Conservation (phyloP, 2,888 invertebrate species). For the Andrena minutula region DNA sequence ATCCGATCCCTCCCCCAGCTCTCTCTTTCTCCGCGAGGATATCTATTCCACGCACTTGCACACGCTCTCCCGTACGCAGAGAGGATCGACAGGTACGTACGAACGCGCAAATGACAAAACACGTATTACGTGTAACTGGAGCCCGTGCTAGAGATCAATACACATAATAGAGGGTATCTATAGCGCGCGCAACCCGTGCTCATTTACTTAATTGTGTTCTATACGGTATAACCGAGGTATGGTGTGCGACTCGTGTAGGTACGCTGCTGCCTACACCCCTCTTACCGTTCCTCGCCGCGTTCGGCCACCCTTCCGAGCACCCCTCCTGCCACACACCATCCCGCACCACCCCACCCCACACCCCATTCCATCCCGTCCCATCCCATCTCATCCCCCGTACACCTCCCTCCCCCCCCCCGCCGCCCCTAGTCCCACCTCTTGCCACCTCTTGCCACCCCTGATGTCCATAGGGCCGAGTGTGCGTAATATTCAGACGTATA, state of each 20-base stretch:
- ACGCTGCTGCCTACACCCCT: constrained; percentile 67
- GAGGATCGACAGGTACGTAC: constrained; percentile 74
- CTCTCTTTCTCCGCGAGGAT: constrained; percentile 46
- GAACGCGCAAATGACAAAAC: constrained; percentile 83
- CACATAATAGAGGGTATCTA: constrained; percentile 84
- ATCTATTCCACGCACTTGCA: constrained; percentile 69
- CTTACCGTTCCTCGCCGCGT: constrained; percentile 47
- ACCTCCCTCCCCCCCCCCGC: constrained; percentile 8
- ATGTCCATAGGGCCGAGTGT: constrained; percentile 75
- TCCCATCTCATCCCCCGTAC: constrained; percentile 15
- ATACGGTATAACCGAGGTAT: constrained; percentile 79
- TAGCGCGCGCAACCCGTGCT: constrained; percentile 84
- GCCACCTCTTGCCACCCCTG: constrained; percentile 49
- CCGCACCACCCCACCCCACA: constrained; percentile 1
- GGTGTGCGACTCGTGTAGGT: constrained; percentile 75
- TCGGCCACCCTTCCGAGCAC: constrained; percentile 38
- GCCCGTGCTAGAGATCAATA: constrained; percentile 84
- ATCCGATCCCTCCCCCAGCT: constrained; percentile 6
- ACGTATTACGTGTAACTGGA: constrained; percentile 83
- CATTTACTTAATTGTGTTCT: constrained; percentile 85
- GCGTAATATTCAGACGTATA: constrained; percentile 81
- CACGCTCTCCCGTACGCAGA: constrained; percentile 36
- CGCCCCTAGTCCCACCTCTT: constrained; percentile 49
- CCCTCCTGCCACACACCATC: constrained; percentile 9
- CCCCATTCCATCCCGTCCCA: constrained; percentile 7